A percentile compares a stretch with the other conserved stretches of the same genome.
phyloP scores from a whole-genome alignment of 2,113 vertebrate species.

The Pagrus major region DNA sequence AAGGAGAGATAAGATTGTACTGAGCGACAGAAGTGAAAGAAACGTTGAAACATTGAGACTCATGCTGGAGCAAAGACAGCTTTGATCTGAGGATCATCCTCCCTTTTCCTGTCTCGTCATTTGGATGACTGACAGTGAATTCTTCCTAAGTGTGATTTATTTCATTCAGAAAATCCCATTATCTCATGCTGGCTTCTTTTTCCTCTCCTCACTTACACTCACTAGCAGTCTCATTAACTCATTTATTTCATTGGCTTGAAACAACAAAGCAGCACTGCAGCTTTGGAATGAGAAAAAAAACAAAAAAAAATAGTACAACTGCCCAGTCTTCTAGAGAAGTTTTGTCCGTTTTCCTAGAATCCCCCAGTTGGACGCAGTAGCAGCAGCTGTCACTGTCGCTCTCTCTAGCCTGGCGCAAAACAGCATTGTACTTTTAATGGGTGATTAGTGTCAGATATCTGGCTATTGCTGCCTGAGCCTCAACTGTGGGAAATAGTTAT shows the following conservation, averaged over 20 bases:
- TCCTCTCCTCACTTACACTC: background rate
- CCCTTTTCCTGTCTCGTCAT: slow-evolving; percentile 10
- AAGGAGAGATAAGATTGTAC: slow-evolving; percentile 11
- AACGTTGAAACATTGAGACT: background rate
- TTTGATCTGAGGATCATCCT: slow-evolving; percentile 29
- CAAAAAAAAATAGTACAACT: slow-evolving; percentile 41
- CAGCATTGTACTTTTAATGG: slow-evolving; percentile 82
- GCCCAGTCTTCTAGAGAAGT: slow-evolving; percentile 40
- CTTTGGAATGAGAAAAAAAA: slow-evolving; percentile 29
- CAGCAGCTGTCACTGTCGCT: slow-evolving; percentile 82
- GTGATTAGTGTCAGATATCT: slow-evolving; percentile 88
- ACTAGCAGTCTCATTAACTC: slow-evolving; percentile 14
- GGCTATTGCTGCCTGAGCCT: slow-evolving; percentile 68
- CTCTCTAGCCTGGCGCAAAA: slow-evolving; percentile 60
- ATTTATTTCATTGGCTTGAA: background rate
- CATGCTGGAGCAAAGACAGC: background rate
- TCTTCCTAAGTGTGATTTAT: slow-evolving; percentile 9
- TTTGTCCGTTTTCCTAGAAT: slow-evolving; percentile 71
- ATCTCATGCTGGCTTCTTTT: background rate
- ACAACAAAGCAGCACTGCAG: slow-evolving; percentile 13
- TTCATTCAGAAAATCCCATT: slow-evolving; percentile 1
- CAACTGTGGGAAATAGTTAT: slow-evolving; percentile 83
- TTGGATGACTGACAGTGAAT: background rate
- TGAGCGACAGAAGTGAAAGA: slow-evolving; percentile 7
- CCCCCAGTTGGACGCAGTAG: slow-evolving; percentile 65